Evolutionary conservation across 2,888 invertebrate species (phyloP).

Genomic region (Orthosia cruda): DNA sequence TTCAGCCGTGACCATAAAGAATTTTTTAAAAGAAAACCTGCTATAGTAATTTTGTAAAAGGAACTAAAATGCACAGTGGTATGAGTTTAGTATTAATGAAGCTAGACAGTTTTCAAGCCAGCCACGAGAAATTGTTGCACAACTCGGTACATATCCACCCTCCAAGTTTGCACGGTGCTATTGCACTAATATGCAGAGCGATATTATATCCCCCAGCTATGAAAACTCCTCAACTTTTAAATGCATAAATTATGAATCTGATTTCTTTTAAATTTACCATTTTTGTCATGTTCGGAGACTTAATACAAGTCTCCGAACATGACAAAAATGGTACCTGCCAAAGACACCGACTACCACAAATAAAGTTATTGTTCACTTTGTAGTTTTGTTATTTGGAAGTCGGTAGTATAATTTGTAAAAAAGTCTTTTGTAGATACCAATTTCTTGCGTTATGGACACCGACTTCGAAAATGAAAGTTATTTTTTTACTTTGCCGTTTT

Average conservation of each 20-base stretch:
- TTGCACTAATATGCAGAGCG: slow-evolving; percentile 57
- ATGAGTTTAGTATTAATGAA: slow-evolving; percentile 71
- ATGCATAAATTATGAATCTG: slow-evolving; percentile 54
- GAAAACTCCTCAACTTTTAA: slow-evolving; percentile 56
- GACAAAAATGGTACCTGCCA: no score
- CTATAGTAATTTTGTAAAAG: slow-evolving; percentile 49
- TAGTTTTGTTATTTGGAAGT: no score
- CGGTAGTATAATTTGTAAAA: no score
- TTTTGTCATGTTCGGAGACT: no score
- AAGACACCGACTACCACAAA: no score
- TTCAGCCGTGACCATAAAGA: slow-evolving; percentile 20
- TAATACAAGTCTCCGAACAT: no score
- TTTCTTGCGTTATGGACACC: no score
- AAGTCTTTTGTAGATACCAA: no score
- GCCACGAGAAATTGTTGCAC: slow-evolving; percentile 70
- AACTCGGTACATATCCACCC: slow-evolving; percentile 69
- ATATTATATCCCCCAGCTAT: slow-evolving; percentile 51
- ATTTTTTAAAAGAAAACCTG: slow-evolving; percentile 38
- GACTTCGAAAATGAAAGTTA: no score
- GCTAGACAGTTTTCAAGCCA: slow-evolving; percentile 70
- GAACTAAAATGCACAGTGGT: slow-evolving; percentile 57
- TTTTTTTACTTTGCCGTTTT: no score
- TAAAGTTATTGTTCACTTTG: no score
- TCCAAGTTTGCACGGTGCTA: slow-evolving; percentile 64
- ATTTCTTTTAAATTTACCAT: no score